A percentile compares a stretch with the other conserved stretches of the same genome.
phyloP scores from a whole-genome alignment of 2,888 invertebrate genomes.

The Alentia gelatinosa region DNA sequence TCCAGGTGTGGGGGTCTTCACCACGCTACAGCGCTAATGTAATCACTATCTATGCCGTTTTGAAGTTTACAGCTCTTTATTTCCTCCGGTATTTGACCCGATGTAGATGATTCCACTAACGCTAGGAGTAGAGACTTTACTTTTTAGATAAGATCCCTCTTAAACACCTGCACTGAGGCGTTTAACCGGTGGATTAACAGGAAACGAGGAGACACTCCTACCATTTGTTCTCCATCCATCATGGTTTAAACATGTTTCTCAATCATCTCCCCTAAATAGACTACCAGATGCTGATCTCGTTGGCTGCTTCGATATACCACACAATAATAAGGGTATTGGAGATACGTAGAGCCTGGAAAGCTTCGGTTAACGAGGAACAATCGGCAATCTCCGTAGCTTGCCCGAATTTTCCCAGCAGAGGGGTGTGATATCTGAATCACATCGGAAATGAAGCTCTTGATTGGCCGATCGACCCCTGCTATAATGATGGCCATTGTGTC shows the following conservation, averaged over 20 bases:
- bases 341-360: too few species aligned
- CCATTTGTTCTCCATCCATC: not conserved
- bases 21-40: not conserved
- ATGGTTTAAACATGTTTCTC: not conserved
- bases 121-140: too few species aligned
- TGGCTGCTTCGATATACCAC: too few species aligned
- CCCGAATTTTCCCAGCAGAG: not conserved
- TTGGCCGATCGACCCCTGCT: not conserved
- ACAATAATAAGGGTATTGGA: too few species aligned
- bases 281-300: too few species aligned
- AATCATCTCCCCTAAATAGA: not conserved
- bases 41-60: not conserved
- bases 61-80: too few species aligned
- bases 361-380: too few species aligned
- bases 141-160: not conserved
- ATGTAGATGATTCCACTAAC: too few species aligned
- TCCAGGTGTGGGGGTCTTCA: not conserved
- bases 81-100: too few species aligned
- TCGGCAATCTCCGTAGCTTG: not conserved
- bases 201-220: not conserved
- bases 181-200: not conserved
- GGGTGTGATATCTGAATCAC: not conserved
- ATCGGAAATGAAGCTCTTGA: not conserved
- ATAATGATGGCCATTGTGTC: conserved; percentile 15
- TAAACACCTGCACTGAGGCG: not conserved